Percentiles rank a stretch among this genome's conserved stretches.
These are phyloP conservation scores for Blastomussa wellsi DNA, from an alignment of 92 coral and sea anemone species.

Conservation along the genomic window DNA sequence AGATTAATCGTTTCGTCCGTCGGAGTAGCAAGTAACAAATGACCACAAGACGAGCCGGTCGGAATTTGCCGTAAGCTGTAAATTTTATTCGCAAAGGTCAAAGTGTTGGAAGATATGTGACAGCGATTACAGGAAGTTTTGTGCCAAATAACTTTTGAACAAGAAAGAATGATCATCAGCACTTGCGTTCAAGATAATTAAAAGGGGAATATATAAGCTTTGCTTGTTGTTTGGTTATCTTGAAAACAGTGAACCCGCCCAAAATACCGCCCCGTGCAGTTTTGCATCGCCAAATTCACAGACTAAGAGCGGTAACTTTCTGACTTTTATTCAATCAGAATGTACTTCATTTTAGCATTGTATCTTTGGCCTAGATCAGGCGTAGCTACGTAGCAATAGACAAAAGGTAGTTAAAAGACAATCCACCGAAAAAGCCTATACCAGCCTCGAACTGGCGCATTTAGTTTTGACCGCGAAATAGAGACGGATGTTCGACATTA, in stretches of 20 bases:
- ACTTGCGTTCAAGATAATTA: background rate
- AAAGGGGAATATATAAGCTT: background rate
- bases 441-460: too few species aligned
- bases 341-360: background rate
- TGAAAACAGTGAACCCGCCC: background rate
- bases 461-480: too few species aligned
- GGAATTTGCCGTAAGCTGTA: background rate
- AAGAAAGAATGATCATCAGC: background rate
- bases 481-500: too few species aligned
- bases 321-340: background rate
- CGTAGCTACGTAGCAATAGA: too few species aligned
- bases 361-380: background rate
- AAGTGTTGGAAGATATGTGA: background rate
- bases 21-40: slow-evolving; percentile 21
- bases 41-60: background rate
- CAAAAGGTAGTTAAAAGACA: too few species aligned
- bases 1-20: slow-evolving; percentile 11
- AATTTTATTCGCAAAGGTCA: background rate
- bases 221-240: background rate
- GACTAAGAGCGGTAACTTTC: background rate
- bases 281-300: too few species aligned
- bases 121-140: background rate
- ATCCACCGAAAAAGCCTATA: too few species aligned
- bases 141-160: background rate
- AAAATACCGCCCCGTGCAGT: background rate